Conservation (phyloP, 1,140 invertebrate species). For the Armadillidium nasatum region DNA sequence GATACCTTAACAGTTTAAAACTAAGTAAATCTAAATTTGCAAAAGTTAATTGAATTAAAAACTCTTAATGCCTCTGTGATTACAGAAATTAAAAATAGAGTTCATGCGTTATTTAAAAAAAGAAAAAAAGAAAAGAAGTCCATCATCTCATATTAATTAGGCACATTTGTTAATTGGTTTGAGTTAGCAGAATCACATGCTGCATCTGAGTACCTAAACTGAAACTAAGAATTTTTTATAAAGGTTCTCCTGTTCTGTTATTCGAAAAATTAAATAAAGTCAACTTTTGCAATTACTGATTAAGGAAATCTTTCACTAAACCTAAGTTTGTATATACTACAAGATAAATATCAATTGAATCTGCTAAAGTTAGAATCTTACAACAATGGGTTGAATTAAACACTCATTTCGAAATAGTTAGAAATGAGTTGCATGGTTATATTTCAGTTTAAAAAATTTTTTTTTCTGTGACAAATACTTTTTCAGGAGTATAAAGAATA, state of each 20-base stretch:
- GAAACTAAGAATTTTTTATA: slow-evolving; percentile 27
- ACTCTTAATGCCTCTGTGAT: slow-evolving; percentile 31
- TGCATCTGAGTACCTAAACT: slow-evolving; percentile 4
- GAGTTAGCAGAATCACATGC: slow-evolving; percentile 25
- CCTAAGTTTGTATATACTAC: slow-evolving; percentile 49
- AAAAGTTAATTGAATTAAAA: slow-evolving; percentile 21
- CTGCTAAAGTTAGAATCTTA: slow-evolving; percentile 46
- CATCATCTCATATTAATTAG: slow-evolving; percentile 21
- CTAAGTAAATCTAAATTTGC: slow-evolving; percentile 4
- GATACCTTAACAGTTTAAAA: background rate
- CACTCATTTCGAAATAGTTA: slow-evolving; percentile 45
- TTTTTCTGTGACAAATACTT: slow-evolving; percentile 22
- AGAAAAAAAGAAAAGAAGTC: slow-evolving; percentile 24
- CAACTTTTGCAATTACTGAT: slow-evolving; percentile 17
- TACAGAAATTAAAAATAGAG: slow-evolving; percentile 10
- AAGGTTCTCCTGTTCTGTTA: slow-evolving; percentile 24
- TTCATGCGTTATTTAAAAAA: slow-evolving; percentile 2
- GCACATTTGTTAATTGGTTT: slow-evolving; percentile 21
- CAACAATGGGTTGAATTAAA: slow-evolving; percentile 50
- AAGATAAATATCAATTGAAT: slow-evolving; percentile 49
- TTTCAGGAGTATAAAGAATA: slow-evolving; percentile 35
- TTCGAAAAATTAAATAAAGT: slow-evolving; percentile 17
- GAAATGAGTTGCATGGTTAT: slow-evolving; percentile 44
- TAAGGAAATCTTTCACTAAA: slow-evolving; percentile 43
- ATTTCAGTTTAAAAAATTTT: too few relatives aligned